Evolutionary conservation across 2,888 invertebrate species (phyloP).

Genomic region (Caenorhabditis becei): DNA sequence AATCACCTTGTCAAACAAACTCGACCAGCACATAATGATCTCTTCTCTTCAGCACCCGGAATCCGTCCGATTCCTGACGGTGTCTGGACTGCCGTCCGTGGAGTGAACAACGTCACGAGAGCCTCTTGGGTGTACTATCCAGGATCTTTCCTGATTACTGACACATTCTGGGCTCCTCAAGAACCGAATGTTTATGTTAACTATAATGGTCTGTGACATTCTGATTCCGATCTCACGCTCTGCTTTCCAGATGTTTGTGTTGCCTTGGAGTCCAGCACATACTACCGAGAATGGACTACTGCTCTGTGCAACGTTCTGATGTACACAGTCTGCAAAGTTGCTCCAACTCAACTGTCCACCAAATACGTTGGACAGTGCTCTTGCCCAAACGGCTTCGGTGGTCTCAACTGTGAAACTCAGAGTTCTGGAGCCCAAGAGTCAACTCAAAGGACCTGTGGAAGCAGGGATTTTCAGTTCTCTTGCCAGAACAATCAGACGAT

Average conservation of each 20-base stretch:
- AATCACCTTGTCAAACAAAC: slow-evolving; percentile 14
- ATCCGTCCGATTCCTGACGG: slow-evolving; percentile 51
- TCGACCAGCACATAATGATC: slow-evolving; percentile 1
- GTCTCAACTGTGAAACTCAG: slow-evolving; percentile 66
- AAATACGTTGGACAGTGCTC: slow-evolving; percentile 67
- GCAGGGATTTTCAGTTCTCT: slow-evolving; percentile 61
- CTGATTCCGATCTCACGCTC: background rate
- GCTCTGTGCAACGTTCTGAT: slow-evolving; percentile 58
- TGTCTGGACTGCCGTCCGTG: slow-evolving; percentile 66
- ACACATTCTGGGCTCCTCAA: slow-evolving; percentile 65
- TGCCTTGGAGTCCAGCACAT: slow-evolving; percentile 53
- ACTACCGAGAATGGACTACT: slow-evolving; percentile 66
- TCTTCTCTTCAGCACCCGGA: slow-evolving; percentile 26
- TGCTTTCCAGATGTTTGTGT: slow-evolving; percentile 66
- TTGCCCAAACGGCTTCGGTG: slow-evolving; percentile 64
- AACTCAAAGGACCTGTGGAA: slow-evolving; percentile 45
- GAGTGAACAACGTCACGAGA: slow-evolving; percentile 61
- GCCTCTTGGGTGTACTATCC: slow-evolving; percentile 69
- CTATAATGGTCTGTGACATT: slow-evolving; percentile 60
- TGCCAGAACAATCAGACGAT: slow-evolving; percentile 67
- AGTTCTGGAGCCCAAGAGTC: slow-evolving; percentile 1
- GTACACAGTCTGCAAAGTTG: slow-evolving; percentile 65
- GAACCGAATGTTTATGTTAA: slow-evolving; percentile 70
- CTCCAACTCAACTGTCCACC: slow-evolving; percentile 25
- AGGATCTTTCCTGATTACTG: slow-evolving; percentile 57